A percentile compares a stretch with the other conserved stretches of the same genome.
Evolutionary conservation across 2,797 vertebrate species (phyloP).

Genomic region (Heterohyrax brucei): DNA sequence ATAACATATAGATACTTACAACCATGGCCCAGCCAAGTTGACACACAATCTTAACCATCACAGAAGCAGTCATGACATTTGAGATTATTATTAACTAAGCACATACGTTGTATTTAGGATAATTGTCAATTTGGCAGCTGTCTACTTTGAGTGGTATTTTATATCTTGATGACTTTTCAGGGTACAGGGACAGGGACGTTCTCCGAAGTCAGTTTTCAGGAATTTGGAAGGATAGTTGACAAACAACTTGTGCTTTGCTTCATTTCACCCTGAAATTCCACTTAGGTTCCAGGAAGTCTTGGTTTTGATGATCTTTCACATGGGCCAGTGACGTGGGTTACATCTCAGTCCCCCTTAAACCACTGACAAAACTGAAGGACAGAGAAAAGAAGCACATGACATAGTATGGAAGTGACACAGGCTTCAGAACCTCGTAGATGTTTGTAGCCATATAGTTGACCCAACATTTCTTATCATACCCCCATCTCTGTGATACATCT

Average conservation of each 20-base stretch:
- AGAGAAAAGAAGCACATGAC: background rate
- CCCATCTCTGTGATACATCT: background rate
- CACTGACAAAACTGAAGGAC: background rate
- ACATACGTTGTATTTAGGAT: rapidly evolving
- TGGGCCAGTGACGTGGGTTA: background rate
- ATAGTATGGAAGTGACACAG: background rate
- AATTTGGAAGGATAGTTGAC: background rate
- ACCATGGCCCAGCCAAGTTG: no score
- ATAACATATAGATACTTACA: no score
- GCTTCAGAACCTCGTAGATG: background rate
- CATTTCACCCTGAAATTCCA: background rate
- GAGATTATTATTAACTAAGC: background rate
- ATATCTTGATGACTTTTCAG: background rate
- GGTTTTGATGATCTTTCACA: background rate
- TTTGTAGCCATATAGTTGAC: background rate
- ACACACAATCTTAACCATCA: no score
- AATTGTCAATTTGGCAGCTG: background rate
- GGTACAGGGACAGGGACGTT: background rate
- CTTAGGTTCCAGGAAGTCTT: constrained; percentile 40
- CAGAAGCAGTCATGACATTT: background rate
- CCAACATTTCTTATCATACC: rapidly evolving
- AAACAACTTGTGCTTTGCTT: background rate
- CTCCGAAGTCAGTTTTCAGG: background rate
- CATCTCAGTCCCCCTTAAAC: background rate
- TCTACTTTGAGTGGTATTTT: constrained; percentile 27